Evolutionary conservation across 2,113 vertebrate species (phyloP).

Genomic region (Heloderma charlesbogerti): DNA sequence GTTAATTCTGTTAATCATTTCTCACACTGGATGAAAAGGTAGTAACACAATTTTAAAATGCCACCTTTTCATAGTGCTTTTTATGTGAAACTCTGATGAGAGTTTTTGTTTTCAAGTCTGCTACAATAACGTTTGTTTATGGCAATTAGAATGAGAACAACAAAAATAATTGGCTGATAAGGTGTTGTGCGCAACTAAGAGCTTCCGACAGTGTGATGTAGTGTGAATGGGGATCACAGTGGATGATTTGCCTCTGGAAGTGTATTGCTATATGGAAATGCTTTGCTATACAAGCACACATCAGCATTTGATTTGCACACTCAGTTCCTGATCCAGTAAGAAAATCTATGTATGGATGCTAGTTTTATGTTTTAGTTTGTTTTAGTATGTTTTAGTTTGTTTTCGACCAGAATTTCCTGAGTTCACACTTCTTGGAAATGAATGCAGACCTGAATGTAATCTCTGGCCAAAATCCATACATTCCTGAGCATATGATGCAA

Average conservation of each 20-base stretch:
- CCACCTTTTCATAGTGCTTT: neutral
- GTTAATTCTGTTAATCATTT: conserved; percentile 1
- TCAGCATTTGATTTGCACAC: neutral
- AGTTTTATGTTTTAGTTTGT: no score
- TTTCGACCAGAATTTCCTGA: no score
- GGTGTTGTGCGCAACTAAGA: neutral
- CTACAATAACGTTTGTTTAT: neutral
- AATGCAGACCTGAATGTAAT: no score
- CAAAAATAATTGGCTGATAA: neutral
- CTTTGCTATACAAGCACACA: neutral
- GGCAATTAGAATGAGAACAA: neutral
- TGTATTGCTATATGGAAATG: neutral
- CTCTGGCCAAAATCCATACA: no score
- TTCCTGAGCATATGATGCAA: no score
- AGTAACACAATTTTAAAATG: neutral
- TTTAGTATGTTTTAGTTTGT: no score
- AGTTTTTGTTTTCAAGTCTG: neutral
- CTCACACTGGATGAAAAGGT: neutral
- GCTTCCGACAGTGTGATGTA: neutral
- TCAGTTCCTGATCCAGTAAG: neutral
- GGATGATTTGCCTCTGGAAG: neutral
- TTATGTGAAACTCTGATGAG: neutral
- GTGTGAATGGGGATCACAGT: neutral
- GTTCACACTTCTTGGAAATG: no score
- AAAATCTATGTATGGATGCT: neutral